phyloP scores from a whole-genome alignment of 2,888 invertebrate genomes.

The Pyrrhosoma nymphula region DNA sequence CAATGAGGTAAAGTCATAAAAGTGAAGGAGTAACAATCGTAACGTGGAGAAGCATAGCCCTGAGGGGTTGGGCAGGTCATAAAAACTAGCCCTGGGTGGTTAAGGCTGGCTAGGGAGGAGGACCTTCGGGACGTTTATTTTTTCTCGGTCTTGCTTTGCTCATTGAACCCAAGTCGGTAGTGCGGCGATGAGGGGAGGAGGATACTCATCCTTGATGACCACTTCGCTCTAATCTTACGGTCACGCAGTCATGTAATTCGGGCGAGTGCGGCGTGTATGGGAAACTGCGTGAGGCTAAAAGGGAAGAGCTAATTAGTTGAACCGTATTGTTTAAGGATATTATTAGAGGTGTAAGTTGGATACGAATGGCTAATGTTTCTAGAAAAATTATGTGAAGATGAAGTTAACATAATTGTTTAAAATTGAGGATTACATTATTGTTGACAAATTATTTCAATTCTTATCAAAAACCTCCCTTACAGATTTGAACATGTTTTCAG shows the following conservation, averaged over 20 bases:
- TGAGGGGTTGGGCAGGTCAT: neutral
- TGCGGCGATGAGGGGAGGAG: neutral
- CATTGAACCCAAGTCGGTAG: neutral
- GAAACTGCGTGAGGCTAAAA: neutral
- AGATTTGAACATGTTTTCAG: too few relatives aligned
- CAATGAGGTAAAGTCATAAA: slow-evolving; percentile 3
- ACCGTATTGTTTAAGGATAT: too few relatives aligned
- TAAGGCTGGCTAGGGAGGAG: neutral
- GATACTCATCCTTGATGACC: neutral
- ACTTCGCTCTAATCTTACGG: neutral
- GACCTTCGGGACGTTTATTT: neutral
- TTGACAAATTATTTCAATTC: too few relatives aligned
- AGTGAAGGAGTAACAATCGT: neutral
- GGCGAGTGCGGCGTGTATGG: neutral
- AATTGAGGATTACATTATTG: too few relatives aligned
- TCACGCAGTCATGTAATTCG: neutral
- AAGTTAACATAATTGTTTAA: too few relatives aligned
- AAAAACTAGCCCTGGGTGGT: neutral
- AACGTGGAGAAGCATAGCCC: neutral
- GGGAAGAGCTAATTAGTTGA: neutral
- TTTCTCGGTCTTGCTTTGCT: neutral
- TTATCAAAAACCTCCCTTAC: too few relatives aligned
- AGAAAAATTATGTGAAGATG: too few relatives aligned
- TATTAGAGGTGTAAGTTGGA: too few relatives aligned
- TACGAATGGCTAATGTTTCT: too few relatives aligned